Evolutionary conservation across 2,888 invertebrate species (phyloP).

Genomic region (Pseudoips prasinana): DNA sequence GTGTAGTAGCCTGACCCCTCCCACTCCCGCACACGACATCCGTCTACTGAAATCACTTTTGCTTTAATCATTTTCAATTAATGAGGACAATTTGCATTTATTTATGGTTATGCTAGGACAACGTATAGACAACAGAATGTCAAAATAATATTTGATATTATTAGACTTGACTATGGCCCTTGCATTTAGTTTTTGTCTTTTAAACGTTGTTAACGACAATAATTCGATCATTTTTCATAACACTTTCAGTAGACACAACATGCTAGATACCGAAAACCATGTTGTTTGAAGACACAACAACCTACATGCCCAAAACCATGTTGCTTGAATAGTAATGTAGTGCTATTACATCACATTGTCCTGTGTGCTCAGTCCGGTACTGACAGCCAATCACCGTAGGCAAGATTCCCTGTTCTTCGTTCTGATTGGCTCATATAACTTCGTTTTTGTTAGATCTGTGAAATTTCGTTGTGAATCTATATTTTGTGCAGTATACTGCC

Average conservation of each 20-base stretch:
- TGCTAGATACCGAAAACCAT: no score
- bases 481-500: constrained; percentile 23
- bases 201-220: no score
- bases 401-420: constrained; percentile 37
- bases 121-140: no score
- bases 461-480: constrained; percentile 37
- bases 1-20: constrained; percentile 77
- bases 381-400: constrained; percentile 48
- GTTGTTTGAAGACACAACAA: no score
- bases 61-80: background rate
- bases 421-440: constrained; percentile 48
- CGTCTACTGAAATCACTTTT: constrained; percentile 16
- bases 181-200: no score
- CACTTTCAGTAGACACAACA: no score
- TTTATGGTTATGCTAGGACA: no score
- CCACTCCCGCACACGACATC: constrained; percentile 12
- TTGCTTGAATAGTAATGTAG: no score
- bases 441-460: constrained; percentile 38
- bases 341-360: constrained; percentile 54
- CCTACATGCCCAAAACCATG: no score
- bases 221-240: no score
- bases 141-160: no score
- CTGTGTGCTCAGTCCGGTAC: constrained; percentile 33
- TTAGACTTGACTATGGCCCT: no score
- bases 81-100: background rate